Evolutionary conservation across 2,888 invertebrate genomes (phyloP).

Genomic region (Drosophila formosana): DNA sequence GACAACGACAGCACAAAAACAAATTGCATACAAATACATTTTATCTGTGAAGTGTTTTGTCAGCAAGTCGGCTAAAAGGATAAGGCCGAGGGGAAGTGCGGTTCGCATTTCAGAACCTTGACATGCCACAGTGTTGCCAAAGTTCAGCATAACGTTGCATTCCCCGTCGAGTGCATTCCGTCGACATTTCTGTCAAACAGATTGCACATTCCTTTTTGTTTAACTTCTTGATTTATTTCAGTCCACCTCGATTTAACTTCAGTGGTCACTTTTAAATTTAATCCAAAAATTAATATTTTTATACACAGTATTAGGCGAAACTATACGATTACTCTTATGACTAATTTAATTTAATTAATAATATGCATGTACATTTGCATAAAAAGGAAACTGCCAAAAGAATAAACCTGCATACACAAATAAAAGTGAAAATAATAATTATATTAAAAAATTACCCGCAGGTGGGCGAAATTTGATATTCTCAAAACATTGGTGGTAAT

Average conservation of each 20-base stretch:
- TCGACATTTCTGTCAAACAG: conserved; percentile 35
- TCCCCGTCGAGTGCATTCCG: conserved; percentile 17
- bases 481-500: no score
- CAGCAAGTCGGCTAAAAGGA: conserved; percentile 32
- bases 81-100: background rate
- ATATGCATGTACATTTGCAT: no score
- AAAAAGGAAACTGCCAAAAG: no score
- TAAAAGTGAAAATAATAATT: no score
- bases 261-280: background rate
- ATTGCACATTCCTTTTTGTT: background rate
- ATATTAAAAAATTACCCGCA: no score
- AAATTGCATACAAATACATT: conserved; percentile 59
- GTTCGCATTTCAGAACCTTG: conserved; percentile 41
- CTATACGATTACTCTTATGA: no score
- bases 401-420: no score
- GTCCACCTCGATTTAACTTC: background rate
- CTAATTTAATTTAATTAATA: no score
- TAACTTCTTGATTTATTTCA: conserved; percentile 21
- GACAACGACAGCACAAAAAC: conserved; percentile 50
- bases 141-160: conserved; percentile 19
- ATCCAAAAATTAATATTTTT: no score
- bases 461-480: no score
- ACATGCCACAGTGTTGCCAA: conserved; percentile 39
- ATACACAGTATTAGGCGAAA: no score
- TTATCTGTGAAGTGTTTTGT: conserved; percentile 57